Conservation (phyloP, 2,888 invertebrate species). For the Taphrorychus bicolor region DNA sequence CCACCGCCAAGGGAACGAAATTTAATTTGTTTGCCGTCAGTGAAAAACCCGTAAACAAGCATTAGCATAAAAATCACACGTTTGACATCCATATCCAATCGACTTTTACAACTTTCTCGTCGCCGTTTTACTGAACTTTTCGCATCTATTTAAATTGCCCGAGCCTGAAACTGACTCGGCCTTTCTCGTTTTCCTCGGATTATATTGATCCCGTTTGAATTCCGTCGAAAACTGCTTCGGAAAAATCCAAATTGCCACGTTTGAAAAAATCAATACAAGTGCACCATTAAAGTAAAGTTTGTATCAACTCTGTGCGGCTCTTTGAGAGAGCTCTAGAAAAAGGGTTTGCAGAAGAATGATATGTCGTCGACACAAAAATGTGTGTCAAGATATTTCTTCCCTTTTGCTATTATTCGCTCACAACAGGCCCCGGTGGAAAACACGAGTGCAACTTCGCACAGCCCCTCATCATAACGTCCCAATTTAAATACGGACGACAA, state of each 20-base stretch:
- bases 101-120: conserved; percentile 42
- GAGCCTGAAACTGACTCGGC: conserved; percentile 24
- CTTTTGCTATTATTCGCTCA: conserved; percentile 15
- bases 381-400: conserved; percentile 4
- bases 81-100: conserved; percentile 44
- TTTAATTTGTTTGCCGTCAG: conserved; percentile 43
- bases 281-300: not conserved
- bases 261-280: not conserved
- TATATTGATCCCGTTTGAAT: conserved; percentile 13
- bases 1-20: conserved; percentile 24
- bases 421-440: conserved; percentile 10
- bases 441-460: conserved; percentile 16
- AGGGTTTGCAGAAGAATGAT: conserved; percentile 6
- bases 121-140: conserved; percentile 39
- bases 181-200: conserved; percentile 23
- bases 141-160: conserved; percentile 42
- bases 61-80: conserved; percentile 47
- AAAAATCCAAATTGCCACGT: not conserved
- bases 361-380: not conserved
- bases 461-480: conserved; percentile 29
- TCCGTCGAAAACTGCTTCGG: not conserved
- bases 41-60: conserved; percentile 42
- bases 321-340: conserved; percentile 17
- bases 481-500: conserved; percentile 37
- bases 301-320: conserved; percentile 1